A percentile compares a stretch with the other conserved stretches of the same genome.
These are phyloP conservation scores for Karalla daura DNA, from an alignment of 2,797 vertebrate genomes.

Conservation along the genomic window DNA sequence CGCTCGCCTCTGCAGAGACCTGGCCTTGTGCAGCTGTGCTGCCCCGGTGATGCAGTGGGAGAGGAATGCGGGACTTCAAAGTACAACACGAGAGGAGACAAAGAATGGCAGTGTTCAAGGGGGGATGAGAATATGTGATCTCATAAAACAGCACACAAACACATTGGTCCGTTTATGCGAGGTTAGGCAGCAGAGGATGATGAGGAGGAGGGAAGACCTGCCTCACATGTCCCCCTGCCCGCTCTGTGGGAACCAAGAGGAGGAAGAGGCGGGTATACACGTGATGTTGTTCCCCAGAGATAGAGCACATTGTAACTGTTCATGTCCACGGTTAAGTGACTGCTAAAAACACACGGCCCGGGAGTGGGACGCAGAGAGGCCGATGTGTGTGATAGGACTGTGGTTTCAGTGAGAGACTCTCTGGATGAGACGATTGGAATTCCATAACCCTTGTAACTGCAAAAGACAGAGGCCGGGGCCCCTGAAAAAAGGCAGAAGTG, in stretches of 20 bases:
- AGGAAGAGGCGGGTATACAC: constrained; percentile 58
- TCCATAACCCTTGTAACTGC: constrained; percentile 71
- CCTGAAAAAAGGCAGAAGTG: constrained; percentile 49
- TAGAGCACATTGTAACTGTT: constrained; percentile 46
- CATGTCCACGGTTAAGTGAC: constrained; percentile 51
- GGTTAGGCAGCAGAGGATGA: constrained; percentile 49
- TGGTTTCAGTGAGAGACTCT: constrained; percentile 56
- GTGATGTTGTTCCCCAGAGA: constrained; percentile 65
- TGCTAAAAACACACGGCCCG: constrained; percentile 68
- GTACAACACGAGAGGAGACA: constrained; percentile 67
- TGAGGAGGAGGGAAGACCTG: constrained; percentile 55
- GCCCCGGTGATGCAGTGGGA: constrained; percentile 77
- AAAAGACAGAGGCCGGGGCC: constrained; percentile 57
- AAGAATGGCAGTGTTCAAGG: constrained; percentile 75
- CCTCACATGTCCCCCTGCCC: constrained; percentile 62
- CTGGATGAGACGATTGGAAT: constrained; percentile 66
- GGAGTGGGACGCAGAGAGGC: constrained; percentile 47
- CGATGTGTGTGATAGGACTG: constrained; percentile 48
- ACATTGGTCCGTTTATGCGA: constrained; percentile 71
- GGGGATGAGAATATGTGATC: constrained; percentile 78
- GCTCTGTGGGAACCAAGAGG: constrained; percentile 52
- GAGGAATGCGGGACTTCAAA: constrained; percentile 85
- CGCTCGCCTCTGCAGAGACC: constrained; percentile 41
- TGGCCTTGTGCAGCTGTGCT: constrained; percentile 73
- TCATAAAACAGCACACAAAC: constrained; percentile 78